Evolutionary conservation across 2,888 invertebrate genomes (phyloP), one percentile per base, ranked within the genome.

Genomic region (Syrphus vitripennis): DNA sequence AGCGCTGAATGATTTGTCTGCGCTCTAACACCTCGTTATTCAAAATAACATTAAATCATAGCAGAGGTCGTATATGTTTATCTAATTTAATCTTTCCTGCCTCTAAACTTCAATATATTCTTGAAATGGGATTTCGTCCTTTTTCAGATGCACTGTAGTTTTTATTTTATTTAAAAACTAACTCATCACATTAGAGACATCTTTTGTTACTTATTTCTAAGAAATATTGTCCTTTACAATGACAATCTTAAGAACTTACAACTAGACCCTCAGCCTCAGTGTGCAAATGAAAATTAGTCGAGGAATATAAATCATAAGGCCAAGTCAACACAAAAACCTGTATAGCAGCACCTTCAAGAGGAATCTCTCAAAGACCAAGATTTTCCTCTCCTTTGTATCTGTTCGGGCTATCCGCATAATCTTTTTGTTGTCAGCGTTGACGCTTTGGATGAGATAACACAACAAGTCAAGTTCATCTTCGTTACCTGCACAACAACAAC

Each of bases 241-340:
- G 31, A 31, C 31, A 29, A 3, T 29, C 7, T 7, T 1, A 19
- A 16, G 29, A 34, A 24, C 24, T 59, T 37, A 21, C 37, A 37
- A 37, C 37, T 24, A 2, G 7, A 40, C 14, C 40, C 10, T 19
- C 26, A 29, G 3, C 29, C 0, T 0, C n/a, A 16, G 19, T 3
- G 21, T 26, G 29, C 16, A 29, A 29, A 16, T 55, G 37, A 40
- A 61, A 61, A 61, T 61, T 40, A 61, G 14, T 40, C 21, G 21
- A 2, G 14, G 40, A 40, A 61, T n/a, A 61, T 61, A 61, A 61
- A 61, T 61, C 61, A 61, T 24, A 14, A 40, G 5, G n/a, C 37
- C 61, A 61, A 61, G n/a, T 24, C 61, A 61, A 61, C 24, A 61
- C n/a, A 61, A 37, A 21, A 37, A 24, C 61, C n/a, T 40, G 37